Base-by-base conservation (phyloP, 2,888 invertebrate species). In the Drosophila longiperda region DNA sequence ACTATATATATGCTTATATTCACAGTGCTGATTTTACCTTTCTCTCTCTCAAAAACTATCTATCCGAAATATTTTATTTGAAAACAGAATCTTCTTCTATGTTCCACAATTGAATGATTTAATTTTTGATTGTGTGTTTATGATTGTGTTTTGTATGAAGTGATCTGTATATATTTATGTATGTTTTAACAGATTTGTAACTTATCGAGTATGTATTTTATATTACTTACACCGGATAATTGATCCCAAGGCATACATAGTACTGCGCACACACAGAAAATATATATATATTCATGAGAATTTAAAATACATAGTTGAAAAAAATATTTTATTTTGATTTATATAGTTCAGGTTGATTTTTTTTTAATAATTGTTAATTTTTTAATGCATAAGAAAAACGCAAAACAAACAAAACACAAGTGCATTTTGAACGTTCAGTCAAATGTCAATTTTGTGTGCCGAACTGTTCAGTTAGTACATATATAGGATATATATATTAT, bases 231-330 rank as follows among this genome's bases (percentile, higher is more conserved):
- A 97, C 96, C 96, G 96, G 94, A 96, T 96, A 94, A 97, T 95
- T 93, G 96, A 95, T 95, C 96, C 96, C 95, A 97, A 95, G 94
- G 97, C 97, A 96, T 97, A 97, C 96, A 97, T 95, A 94, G 97
- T 95, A 95, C 97, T 96, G 94, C 89, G 83, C 73, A 71, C 73
- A 84, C 71, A 81, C 75, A 79, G 45, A 45, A 45, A 23, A 45
- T 60, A 74, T 57, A 73, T 49, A 49, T 68, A 89, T 80, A 78
- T 89, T 83, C 26, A 83, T 72, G 66, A 75, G 70, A 79, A 68
- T 77, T 89, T 75, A 11, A 89, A 78, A 75, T 72, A 77, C 64
- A 70, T 87, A 82, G 82, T 75, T 59, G 34, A 67, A 73, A 60
- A 71, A 67, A 69, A 66, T 71, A 53, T 65, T 85, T 72, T 68